These are phyloP conservation scores for Nylanderia fulva DNA, from an alignment of 1,140 invertebrate species.

Conservation along the genomic window DNA sequence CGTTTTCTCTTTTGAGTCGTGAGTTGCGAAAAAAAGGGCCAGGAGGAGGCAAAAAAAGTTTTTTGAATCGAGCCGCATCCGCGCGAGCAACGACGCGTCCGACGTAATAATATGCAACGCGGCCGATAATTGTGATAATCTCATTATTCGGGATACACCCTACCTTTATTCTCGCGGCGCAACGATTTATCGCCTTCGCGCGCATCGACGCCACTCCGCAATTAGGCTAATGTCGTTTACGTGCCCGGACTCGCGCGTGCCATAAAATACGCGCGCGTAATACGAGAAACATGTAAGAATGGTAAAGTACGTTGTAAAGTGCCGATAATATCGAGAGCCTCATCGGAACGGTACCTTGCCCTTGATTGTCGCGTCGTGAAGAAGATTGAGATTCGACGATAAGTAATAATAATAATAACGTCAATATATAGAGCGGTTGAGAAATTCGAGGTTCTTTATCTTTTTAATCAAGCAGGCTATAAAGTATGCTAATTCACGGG, in stretches of 20 bases:
- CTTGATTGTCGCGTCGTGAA: constrained; percentile 9
- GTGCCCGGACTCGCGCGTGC: constrained; percentile 49
- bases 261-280: constrained; percentile 31
- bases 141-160: constrained; percentile 4
- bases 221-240: constrained; percentile 56
- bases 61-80: neutral
- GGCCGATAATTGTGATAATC: constrained; percentile 47
- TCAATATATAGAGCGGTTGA: neutral
- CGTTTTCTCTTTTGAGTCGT: constrained; percentile 57
- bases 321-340: constrained; percentile 34
- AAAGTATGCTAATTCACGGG: constrained; percentile 9
- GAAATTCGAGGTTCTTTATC: neutral
- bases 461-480: neutral
- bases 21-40: neutral
- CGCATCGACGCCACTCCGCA: constrained; percentile 46
- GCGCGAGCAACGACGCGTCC: neutral
- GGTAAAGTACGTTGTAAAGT: constrained; percentile 19
- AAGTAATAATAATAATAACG: constrained; percentile 18
- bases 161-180: constrained; percentile 34
- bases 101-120: constrained; percentile 25
- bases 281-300: constrained; percentile 39
- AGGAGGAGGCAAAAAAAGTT: neutral
- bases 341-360: constrained; percentile 4
- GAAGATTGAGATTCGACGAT: constrained; percentile 30
- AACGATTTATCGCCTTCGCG: constrained; percentile 57